A percentile compares a stretch with the other conserved stretches of the same genome.
These are phyloP conservation scores for Mythimna lalbum DNA, from an alignment of 2,888 invertebrate species.

Conservation along the genomic window DNA sequence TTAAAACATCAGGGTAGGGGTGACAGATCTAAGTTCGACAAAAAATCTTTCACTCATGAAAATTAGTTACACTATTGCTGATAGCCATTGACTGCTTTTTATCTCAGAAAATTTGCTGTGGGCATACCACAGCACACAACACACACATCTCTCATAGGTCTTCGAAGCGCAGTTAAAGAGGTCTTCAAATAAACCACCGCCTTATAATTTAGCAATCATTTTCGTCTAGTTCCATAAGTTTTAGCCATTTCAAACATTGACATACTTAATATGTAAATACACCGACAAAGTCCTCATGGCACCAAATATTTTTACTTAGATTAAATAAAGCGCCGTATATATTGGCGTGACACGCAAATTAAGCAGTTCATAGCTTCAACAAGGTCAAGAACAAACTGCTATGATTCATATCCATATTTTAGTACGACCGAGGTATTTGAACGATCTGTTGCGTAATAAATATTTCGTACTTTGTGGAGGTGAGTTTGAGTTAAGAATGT, in stretches of 20 bases:
- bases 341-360: slow-evolving; percentile 53
- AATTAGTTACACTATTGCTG: no score
- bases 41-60: no score
- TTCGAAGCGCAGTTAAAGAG: no score
- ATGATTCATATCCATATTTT: slow-evolving; percentile 51
- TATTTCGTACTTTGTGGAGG: slow-evolving; percentile 5
- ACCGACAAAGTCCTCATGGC: not conserved
- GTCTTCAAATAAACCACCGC: no score
- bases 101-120: no score
- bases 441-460: slow-evolving; percentile 21
- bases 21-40: no score
- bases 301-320: slow-evolving; percentile 40
- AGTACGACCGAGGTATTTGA: slow-evolving; percentile 26
- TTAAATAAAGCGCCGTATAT: slow-evolving; percentile 52
- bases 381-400: slow-evolving; percentile 50
- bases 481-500: not conserved
- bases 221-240: slow-evolving; percentile 1
- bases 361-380: slow-evolving; percentile 37
- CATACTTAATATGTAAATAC: slow-evolving; percentile 27
- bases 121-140: no score
- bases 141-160: no score
- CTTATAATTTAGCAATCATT: not conserved
- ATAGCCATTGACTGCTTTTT: no score
- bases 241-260: slow-evolving; percentile 7
- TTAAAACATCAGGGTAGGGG: no score